Base-by-base conservation (phyloP, 2,113 vertebrate genomes). In the Lucifuga dentata region DNA sequence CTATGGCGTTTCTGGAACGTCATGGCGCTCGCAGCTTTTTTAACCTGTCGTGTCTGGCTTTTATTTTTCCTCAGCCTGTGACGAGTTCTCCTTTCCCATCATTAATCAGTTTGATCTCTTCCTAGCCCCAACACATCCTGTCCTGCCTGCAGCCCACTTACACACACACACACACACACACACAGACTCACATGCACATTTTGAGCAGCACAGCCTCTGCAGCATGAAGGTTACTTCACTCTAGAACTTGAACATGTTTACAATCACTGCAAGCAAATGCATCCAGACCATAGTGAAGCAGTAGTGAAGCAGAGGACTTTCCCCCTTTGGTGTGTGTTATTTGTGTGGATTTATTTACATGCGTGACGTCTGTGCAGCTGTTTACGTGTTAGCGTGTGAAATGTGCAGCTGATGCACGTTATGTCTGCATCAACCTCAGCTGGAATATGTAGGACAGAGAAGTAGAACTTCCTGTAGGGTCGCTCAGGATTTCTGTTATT, bases 121-220 rank as follows among this genome's bases (percentile, higher is more conserved):
- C 59, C 63, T 81, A 76, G 78, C 58, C 46, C 59, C 55, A 67
- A 11, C 44, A 73, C 74, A 87, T 87, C 78, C 81, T 87, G 80
- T 66, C 60, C 40, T 84, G 61, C 51, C 65, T 68, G 50, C 73
- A 70, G 60, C 58, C 55, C 75, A 39, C 13, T 58, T 61, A 21
- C 46, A 21, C 53, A 59, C 45, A 43, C 15, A 48, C 29, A 8
- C 61, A 51, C 26, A 41, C 57, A 60, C 66, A 45, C 44, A 63
- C 61, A 41, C 36, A 62, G 48, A 83, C 59, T 40, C 44, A 72
- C 17, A 57, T 41, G 51, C 16, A 66, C 44, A 55, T 24, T 35
- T 43, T 41, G 40, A 39, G 7, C 21, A 20, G 59, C 29, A 39
- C 50, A 62, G 19, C 16, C 11, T 6, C 17, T 23, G 45, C 29